phyloP scores from a whole-genome alignment of 2,888 invertebrate species.

The Rhogogaster chlorosoma region DNA sequence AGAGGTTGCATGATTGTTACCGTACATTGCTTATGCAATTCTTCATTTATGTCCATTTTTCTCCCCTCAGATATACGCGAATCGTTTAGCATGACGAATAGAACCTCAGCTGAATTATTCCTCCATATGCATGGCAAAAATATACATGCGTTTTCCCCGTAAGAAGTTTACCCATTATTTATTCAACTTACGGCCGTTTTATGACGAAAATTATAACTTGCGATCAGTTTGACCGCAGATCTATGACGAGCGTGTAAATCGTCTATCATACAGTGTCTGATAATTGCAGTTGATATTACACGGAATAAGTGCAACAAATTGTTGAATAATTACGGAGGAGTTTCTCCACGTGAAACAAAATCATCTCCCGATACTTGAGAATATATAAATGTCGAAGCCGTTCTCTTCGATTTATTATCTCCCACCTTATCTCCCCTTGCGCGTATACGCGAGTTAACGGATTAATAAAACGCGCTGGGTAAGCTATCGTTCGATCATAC shows the following conservation, averaged over 20 bases:
- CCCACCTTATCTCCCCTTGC: not conserved
- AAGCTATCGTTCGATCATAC: constrained; percentile 44
- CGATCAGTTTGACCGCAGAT: not conserved
- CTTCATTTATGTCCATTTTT: not conserved
- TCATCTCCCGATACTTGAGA: not conserved
- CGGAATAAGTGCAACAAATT: not conserved
- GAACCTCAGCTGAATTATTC: not conserved
- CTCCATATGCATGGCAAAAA: not conserved
- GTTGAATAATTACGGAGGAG: not conserved
- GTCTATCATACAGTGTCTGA: not conserved
- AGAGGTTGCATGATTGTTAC: not conserved
- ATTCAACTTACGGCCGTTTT: constrained; percentile 6
- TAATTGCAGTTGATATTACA: not conserved
- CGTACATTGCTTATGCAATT: not conserved
- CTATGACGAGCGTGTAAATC: not conserved
- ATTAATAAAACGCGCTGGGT: constrained; percentile 24
- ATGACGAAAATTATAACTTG: not conserved
- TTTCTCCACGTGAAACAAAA: not conserved
- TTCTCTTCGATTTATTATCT: not conserved
- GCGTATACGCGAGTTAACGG: constrained; percentile 7
- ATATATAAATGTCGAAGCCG: not conserved
- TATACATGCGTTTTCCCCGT: not conserved
- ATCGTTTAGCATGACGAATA: not conserved
- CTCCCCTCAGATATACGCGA: not conserved
- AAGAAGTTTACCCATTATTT: not conserved